A percentile compares a stretch with the other conserved stretches of the same genome.
Conservation (phyloP, 1,140 invertebrate genomes). For the Drosophila watanabei region DNA sequence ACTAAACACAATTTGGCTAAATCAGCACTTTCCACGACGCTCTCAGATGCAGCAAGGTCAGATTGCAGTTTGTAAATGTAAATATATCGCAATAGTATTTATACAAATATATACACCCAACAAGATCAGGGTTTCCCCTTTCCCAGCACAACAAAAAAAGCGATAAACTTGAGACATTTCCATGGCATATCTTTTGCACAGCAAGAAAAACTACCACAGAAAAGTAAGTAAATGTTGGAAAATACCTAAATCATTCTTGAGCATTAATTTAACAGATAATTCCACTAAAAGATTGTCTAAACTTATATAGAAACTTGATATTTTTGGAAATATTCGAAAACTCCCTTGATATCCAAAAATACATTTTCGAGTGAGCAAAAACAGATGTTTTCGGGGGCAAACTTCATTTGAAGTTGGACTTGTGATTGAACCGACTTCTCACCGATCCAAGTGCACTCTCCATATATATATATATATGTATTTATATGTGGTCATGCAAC, state of each 20-base stretch:
- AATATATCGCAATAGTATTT: constrained; percentile 33
- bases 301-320: neutral
- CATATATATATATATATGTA: neutral
- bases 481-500: constrained; percentile 20
- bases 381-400: neutral
- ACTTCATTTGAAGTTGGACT: neutral
- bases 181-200: neutral
- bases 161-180: constrained; percentile 8
- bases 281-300: neutral
- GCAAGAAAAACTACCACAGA: neutral
- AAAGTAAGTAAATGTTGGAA: neutral
- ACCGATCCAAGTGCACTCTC: neutral
- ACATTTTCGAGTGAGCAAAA: constrained; percentile 8
- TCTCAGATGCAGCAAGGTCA: constrained; percentile 29
- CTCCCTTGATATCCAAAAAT: constrained; percentile 1
- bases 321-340: neutral
- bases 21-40: constrained; percentile 31
- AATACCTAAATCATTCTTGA: neutral
- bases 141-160: neutral
- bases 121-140: constrained; percentile 17
- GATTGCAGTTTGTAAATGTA: constrained; percentile 26
- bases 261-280: neutral
- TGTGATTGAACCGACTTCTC: neutral
- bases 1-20: constrained; percentile 20
- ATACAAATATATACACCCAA: constrained; percentile 9